A percentile compares a stretch with the other conserved stretches of the same genome.
Evolutionary conservation across 2,797 vertebrate species (phyloP).

Genomic region (Dryobates pubescens): DNA sequence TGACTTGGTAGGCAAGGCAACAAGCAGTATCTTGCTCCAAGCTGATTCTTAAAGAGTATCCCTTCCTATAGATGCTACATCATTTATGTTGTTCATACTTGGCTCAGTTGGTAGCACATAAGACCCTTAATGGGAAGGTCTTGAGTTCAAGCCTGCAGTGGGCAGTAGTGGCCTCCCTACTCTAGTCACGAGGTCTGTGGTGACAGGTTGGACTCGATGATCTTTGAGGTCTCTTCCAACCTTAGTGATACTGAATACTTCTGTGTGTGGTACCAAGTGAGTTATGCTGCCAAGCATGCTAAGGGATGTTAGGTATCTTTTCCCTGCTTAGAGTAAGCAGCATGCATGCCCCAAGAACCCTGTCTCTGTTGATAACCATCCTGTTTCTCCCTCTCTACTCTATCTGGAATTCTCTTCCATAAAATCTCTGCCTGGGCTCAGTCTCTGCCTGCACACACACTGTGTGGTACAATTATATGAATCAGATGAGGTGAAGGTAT

Average conservation of each 20-base stretch:
- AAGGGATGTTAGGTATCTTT: conserved; percentile 19
- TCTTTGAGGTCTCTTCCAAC: too few relatives aligned
- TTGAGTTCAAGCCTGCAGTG: too few relatives aligned
- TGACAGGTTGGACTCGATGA: too few relatives aligned
- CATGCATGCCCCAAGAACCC: conserved; percentile 14
- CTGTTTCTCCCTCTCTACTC: neutral
- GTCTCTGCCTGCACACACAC: neutral
- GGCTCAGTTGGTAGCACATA: too few relatives aligned
- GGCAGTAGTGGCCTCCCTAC: too few relatives aligned
- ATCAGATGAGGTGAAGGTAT: conserved; percentile 48
- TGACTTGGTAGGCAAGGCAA: conserved; percentile 27
- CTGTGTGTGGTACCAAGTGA: neutral
- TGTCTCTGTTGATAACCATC: conserved; percentile 1
- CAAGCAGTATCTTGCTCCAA: neutral
- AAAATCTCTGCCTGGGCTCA: conserved; percentile 4
- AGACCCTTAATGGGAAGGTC: too few relatives aligned
- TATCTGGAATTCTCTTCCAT: neutral
- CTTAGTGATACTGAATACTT: too few relatives aligned
- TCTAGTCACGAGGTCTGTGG: too few relatives aligned
- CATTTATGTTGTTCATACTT: neutral
- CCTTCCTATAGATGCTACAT: neutral
- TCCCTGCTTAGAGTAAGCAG: conserved; percentile 40
- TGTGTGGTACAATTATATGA: neutral
- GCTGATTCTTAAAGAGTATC: neutral
- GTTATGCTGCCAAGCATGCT: neutral